Base-by-base conservation (phyloP, 2,797 vertebrate genomes). In the Menidia menidia region DNA sequence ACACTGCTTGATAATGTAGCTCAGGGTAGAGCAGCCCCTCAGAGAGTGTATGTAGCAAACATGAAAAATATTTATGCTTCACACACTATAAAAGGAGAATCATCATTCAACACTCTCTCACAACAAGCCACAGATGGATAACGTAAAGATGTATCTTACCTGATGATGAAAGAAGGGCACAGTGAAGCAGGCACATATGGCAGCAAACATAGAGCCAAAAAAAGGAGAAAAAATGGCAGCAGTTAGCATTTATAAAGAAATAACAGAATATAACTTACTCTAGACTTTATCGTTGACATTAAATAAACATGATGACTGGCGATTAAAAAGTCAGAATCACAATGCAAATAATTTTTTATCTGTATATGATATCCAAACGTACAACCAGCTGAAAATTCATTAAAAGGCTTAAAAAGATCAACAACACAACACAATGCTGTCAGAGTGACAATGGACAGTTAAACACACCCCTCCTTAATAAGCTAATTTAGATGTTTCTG, bases 111-210 rank as follows among this genome's bases (percentile, higher is more conserved):
- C 39, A 12, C 43, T 44, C 41, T 39, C 61, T 7, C 14, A 31
- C 19, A 51, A 10, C 47, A 12, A 50, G 10, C 14, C 7, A 4
- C n/a, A 56, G 31, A 50, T 25, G 8, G 32, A 42, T 43, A 42
- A 44, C 31, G 45, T 15, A 54, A 57, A 68, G 57, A 44, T 30
- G 6, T 8, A 13, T 75, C 65, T 82, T 76, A 82, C 80, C 68
- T 80, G 71, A 51, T 54, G 71, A 68, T 43, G 45, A 53, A 51
- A 0, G 41, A 47, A 51, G 9, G 53, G 53, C 0, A 5, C 1
- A 31, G 50, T 2, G 56, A 47, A 25, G 9, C 31, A 4, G 7
- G 10, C 12, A 25, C 7, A 30, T 44, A 42, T 10, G 42, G 54
- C 51, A 64, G 60, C 35, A 62, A 59, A 41, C 5, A 6, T 48